Base-by-base conservation (phyloP, 2,888 invertebrate genomes). In the Dorcus parallelipipedus region DNA sequence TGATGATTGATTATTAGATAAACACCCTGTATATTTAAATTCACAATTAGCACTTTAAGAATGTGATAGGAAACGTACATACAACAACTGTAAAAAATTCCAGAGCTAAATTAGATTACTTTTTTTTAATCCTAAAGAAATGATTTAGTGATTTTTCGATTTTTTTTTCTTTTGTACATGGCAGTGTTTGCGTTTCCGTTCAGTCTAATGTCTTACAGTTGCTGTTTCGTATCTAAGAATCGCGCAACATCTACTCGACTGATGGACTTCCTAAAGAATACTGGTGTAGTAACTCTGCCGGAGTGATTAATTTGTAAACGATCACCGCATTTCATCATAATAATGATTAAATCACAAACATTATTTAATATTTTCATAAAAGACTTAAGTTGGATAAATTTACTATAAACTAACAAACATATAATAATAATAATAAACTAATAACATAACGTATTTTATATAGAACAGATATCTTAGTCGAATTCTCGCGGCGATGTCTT, bases 341-440 rank as follows among this genome's bases (percentile, higher is more conserved):
- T 33, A 20, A 39, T 40, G 51, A 51, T 38, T 56, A 57, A 70
- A 76, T 75, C 74, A 75, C 74, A 76, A 72, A 73, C 68, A 69
- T 71, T 69, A 73, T 69, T 67, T 67, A 67, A 66, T 60, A 63
- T 66, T 67, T 68, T 66, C 26, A 33, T 33, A 33, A 33, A 68
- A 69, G 71, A 71, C 69, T 69, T 71, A 71, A 71, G 67, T 69
- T 67, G 67, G 65, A 73, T 69, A 73, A 74, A 74, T 75, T 76
- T 67, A 76, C 77, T 77, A 77, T 73, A 77, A 75, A 75, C 77
- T 77, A 76, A 77, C 78, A 76, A 77, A 78, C 75, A 76, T 75
- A 76, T 59, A 59, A 54, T 47, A 40, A 58, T 73, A 73, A 70
- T 70, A 75, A 73, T 74, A 73, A 76, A 75, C 75, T 75, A 76